Conservation (phyloP, 2,797 vertebrate species). For the Gymnoscopelus microlampas region DNA sequence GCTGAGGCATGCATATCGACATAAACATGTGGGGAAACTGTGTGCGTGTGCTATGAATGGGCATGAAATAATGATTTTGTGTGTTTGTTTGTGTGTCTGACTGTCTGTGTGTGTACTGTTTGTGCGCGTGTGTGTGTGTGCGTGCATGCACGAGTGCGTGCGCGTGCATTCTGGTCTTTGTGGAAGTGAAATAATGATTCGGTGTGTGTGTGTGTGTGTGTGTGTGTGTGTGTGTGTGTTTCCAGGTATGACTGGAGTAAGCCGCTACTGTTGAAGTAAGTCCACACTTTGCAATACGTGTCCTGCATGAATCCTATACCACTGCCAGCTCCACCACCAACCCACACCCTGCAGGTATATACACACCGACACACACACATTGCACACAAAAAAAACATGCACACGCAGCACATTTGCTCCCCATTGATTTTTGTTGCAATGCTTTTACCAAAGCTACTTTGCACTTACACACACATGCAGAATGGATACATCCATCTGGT, state of each 20-base stretch:
- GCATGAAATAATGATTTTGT: neutral
- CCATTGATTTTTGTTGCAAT: neutral
- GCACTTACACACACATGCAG: neutral
- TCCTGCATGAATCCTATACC: conserved; percentile 94
- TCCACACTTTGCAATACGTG: conserved; percentile 92
- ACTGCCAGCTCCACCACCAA: conserved; percentile 96
- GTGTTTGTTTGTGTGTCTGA: conserved; percentile 10
- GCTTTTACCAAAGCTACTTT: neutral
- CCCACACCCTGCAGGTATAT: conserved; percentile 92
- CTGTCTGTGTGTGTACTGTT: conserved; percentile 10
- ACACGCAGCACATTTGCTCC: neutral
- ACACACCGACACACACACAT: conserved; percentile 8
- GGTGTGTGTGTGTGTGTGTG: conserved; percentile 11
- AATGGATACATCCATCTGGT: too few relatives aligned
- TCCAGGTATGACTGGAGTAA: conserved; percentile 94
- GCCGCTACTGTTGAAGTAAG: conserved; percentile 90
- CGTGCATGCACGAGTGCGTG: conserved; percentile 18
- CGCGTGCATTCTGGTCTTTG: neutral
- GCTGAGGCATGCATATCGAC: conserved; percentile 49
- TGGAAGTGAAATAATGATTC: conserved; percentile 44
- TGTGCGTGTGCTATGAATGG: conserved; percentile 12
- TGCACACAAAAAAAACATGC: neutral
- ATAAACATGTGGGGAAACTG: conserved; percentile 13
- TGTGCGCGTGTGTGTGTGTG: conserved; percentile 22
- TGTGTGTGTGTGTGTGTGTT: conserved; percentile 44